phyloP scores from a whole-genome alignment of 2,888 invertebrate species.

The Aproaerema taeniolella region DNA sequence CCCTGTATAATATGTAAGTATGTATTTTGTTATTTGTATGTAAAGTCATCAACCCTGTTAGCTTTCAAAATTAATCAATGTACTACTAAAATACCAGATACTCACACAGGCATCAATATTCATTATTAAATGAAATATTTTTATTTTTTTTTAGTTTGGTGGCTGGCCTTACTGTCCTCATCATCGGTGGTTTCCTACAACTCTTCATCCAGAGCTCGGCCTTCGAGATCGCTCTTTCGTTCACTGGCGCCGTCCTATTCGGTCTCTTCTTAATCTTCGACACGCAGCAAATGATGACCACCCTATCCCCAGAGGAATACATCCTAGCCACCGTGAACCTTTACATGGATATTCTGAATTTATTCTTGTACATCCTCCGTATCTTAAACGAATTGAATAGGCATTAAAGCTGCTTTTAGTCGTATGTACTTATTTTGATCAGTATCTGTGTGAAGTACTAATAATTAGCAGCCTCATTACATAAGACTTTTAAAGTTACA shows the following conservation, averaged over 20 bases:
- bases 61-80: too few species aligned
- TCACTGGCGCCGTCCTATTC: constrained; percentile 86
- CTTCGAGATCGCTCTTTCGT: constrained; percentile 83
- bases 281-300: constrained; percentile 89
- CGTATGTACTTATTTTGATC: background rate
- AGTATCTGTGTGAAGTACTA: background rate
- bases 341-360: constrained; percentile 91
- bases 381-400: constrained; percentile 80
- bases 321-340: constrained; percentile 91
- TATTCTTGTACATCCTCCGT: constrained; percentile 88
- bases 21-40: too few species aligned
- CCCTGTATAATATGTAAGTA: too few species aligned
- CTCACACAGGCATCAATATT: too few species aligned
- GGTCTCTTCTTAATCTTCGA: constrained; percentile 90
- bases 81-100: too few species aligned
- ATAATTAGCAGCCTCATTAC: too few species aligned
- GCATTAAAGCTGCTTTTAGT: constrained; percentile 41
- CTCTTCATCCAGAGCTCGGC: constrained; percentile 84
- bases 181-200: constrained; percentile 85
- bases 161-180: constrained; percentile 81
- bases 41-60: too few species aligned
- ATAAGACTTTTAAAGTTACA: too few species aligned
- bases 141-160: constrained; percentile 70
- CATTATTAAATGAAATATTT: too few species aligned
- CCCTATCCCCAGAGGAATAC: constrained; percentile 90